These are phyloP conservation scores for Gasterosteus nipponicus DNA, from an alignment of 2,113 vertebrate species.

Conservation along the genomic window DNA sequence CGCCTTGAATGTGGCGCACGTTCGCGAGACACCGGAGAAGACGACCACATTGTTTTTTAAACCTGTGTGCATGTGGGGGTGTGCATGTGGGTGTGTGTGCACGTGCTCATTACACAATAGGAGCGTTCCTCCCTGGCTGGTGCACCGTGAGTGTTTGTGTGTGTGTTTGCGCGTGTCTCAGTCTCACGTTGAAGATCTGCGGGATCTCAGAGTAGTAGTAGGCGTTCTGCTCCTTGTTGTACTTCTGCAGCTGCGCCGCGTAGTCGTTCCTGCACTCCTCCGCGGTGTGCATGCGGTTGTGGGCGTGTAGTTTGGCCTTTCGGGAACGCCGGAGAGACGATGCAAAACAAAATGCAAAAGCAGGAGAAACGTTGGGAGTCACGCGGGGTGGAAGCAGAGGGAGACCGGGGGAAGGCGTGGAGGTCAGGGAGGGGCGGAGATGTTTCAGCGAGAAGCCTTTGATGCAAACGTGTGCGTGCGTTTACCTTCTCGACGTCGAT, in stretches of 20 bases:
- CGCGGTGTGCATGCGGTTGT: slow-evolving; percentile 80
- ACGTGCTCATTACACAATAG: background rate
- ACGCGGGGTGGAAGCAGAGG: background rate
- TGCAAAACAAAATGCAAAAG: slow-evolving; percentile 42
- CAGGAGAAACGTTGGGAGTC: background rate
- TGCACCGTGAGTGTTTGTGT: background rate
- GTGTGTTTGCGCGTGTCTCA: background rate
- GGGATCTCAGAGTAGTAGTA: slow-evolving; percentile 87
- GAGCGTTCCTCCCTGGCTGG: background rate
- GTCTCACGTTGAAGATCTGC: slow-evolving; percentile 85
- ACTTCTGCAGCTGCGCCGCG: slow-evolving; percentile 86
- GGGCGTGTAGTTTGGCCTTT: slow-evolving; percentile 86
- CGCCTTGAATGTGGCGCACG: background rate
- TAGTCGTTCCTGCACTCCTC: slow-evolving; percentile 91
- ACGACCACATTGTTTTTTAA: background rate
- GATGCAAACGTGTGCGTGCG: slow-evolving; percentile 9
- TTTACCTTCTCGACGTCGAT: slow-evolving; percentile 87
- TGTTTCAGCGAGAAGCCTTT: background rate
- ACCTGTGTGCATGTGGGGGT: too few relatives aligned
- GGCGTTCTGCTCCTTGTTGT: slow-evolving; percentile 87
- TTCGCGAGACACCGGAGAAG: background rate
- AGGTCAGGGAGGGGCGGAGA: background rate
- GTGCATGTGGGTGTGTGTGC: background rate
- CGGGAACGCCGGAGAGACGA: slow-evolving; percentile 7
- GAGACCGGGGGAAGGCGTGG: background rate